These are phyloP conservation scores for Drosophila saltans DNA, from an alignment of 1,140 invertebrate genomes.

Conservation along the genomic window DNA sequence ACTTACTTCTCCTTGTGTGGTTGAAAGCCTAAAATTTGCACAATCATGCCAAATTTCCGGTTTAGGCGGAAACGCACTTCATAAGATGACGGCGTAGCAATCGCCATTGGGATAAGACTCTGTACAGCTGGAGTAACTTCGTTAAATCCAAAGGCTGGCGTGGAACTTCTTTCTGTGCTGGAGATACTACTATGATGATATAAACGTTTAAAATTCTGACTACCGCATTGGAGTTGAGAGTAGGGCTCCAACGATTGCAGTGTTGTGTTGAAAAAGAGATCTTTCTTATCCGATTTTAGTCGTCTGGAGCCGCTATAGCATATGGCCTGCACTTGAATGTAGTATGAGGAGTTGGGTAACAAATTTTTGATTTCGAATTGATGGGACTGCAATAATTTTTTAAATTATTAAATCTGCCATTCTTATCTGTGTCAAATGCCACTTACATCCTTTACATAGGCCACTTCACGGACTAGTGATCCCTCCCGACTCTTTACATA, in stretches of 20 bases:
- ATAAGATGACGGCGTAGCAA: constrained; percentile 36
- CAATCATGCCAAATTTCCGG: constrained; percentile 81
- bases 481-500: constrained; percentile 64
- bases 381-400: constrained; percentile 49
- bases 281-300: constrained; percentile 87
- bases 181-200: constrained; percentile 51
- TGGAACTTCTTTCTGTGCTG: constrained; percentile 39
- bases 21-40: constrained; percentile 78
- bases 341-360: constrained; percentile 87
- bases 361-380: constrained; percentile 85
- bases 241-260: constrained; percentile 45
- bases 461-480: constrained; percentile 56
- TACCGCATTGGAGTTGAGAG: constrained; percentile 53
- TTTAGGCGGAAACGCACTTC: constrained; percentile 75
- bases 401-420: constrained; percentile 16
- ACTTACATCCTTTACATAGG: constrained; percentile 83
- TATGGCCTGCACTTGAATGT: constrained; percentile 89
- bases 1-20: constrained; percentile 78
- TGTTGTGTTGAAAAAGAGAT: constrained; percentile 87
- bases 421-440: background rate
- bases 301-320: constrained; percentile 87
- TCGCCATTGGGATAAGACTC: constrained; percentile 33
- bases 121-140: constrained; percentile 33
- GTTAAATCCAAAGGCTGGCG: constrained; percentile 40
- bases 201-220: constrained; percentile 38